These are phyloP conservation scores for Ochotona princeps DNA, from an alignment of 2,113 vertebrate genomes.

Conservation along the genomic window DNA sequence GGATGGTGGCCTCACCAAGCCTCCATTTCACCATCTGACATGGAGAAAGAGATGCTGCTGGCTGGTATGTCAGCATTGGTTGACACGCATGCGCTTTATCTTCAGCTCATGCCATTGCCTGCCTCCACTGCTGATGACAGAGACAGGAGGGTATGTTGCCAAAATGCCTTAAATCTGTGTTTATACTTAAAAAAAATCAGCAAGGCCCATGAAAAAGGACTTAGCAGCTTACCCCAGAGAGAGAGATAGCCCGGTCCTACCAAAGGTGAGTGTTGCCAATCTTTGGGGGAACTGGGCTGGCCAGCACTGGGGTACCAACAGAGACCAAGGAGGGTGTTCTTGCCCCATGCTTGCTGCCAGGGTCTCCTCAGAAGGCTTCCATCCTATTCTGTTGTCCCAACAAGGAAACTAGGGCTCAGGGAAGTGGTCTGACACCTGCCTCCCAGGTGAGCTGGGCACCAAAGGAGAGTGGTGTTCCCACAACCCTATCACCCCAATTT, in stretches of 20 bases:
- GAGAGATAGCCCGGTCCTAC: neutral
- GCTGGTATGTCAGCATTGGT: neutral
- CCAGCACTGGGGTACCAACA: neutral
- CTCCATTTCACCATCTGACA: neutral
- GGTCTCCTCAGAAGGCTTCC: neutral
- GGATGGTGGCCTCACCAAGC: neutral
- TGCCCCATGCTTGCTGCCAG: neutral
- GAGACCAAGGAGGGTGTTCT: neutral
- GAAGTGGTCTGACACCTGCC: neutral
- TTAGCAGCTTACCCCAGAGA: neutral
- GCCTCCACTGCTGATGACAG: neutral
- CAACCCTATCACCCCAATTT: neutral
- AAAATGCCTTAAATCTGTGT: neutral
- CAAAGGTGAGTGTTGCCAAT: neutral
- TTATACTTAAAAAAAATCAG: neutral
- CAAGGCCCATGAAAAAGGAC: neutral
- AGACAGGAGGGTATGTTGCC: neutral
- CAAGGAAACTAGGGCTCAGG: neutral
- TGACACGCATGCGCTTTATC: neutral
- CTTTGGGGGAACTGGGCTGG: neutral
- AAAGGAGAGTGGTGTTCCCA: neutral
- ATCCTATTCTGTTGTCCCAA: neutral
- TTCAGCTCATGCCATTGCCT: neutral
- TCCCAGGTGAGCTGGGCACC: neutral
- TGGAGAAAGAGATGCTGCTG: neutral